Conservation (phyloP, 2,888 invertebrate genomes). For the Acanthacorydalis orientalis region DNA sequence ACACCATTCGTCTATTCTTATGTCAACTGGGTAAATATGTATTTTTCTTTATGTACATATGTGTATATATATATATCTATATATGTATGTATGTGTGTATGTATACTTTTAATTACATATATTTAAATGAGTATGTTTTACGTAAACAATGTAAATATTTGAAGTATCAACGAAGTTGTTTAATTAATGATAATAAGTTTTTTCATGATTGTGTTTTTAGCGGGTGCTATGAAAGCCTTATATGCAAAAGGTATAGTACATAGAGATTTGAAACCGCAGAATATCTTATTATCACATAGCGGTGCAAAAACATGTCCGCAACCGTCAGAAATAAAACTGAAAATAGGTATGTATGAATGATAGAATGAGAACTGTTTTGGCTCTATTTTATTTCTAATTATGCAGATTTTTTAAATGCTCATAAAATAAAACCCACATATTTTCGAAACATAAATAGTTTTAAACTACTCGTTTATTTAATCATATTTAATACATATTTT, state of each 20-base stretch:
- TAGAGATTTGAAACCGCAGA: constrained; percentile 97
- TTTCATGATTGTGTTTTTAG: constrained; percentile 27
- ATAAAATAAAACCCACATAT: background rate
- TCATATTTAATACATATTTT: too few relatives aligned
- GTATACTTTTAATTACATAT: background rate
- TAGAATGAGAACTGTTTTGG: background rate
- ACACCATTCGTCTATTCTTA: constrained; percentile 88
- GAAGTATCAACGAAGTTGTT: background rate
- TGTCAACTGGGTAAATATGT: constrained; percentile 63
- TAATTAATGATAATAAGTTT: constrained; percentile 3
- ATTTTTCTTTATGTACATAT: background rate
- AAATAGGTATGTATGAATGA: constrained; percentile 58
- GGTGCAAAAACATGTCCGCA: constrained; percentile 47
- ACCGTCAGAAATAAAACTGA: constrained; percentile 73
- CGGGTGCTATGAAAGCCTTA: constrained; percentile 93
- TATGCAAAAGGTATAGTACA: constrained; percentile 97
- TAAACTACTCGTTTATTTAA: background rate
- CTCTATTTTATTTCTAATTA: background rate
- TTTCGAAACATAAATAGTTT: background rate
- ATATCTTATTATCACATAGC: constrained; percentile 85
- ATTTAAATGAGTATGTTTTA: background rate
- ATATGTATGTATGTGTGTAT: too few relatives aligned
- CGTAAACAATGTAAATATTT: background rate
- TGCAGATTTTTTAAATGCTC: background rate
- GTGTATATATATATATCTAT: too few relatives aligned